A percentile compares a stretch with the other conserved stretches of the same genome.
Conservation (phyloP, 1,140 invertebrate genomes). For the Bactericera cockerelli region DNA sequence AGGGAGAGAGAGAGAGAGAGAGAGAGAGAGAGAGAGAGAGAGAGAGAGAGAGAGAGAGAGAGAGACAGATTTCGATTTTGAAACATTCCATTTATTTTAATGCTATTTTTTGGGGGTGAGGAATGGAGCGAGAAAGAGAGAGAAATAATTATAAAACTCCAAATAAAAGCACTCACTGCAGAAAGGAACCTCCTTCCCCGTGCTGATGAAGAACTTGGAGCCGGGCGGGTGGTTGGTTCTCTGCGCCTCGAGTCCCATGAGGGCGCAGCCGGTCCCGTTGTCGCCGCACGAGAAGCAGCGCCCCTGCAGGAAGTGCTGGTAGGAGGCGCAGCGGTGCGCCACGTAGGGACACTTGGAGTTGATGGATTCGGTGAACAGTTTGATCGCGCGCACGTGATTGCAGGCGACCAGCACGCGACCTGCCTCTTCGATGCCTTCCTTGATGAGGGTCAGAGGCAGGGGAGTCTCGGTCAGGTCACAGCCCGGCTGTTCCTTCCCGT, state of each 20-base stretch:
- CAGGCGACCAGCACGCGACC: slow-evolving; percentile 62
- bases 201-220: slow-evolving; percentile 57
- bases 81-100: too few species aligned
- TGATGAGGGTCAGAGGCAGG: slow-evolving; percentile 51
- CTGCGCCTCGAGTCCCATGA: slow-evolving; percentile 56
- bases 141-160: too few species aligned
- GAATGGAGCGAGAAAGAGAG: too few species aligned
- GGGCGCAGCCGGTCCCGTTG: slow-evolving; percentile 45
- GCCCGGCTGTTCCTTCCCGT: slow-evolving; percentile 72
- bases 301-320: slow-evolving; percentile 54
- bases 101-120: too few species aligned
- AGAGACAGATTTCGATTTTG: too few species aligned
- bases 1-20: too few species aligned
- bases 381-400: slow-evolving; percentile 73
- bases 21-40: too few species aligned
- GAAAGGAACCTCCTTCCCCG: slow-evolving; percentile 56
- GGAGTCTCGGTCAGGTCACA: slow-evolving; percentile 57
- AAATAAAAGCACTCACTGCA: slow-evolving; percentile 56
- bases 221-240: slow-evolving; percentile 41
- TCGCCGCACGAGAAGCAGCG: slow-evolving; percentile 68
- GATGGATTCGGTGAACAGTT: slow-evolving; percentile 66
- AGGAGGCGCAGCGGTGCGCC: slow-evolving; percentile 59
- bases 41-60: too few species aligned
- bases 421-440: slow-evolving; percentile 57
- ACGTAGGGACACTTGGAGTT: slow-evolving; percentile 64